A percentile compares a stretch with the other conserved stretches of the same genome.
Conservation (phyloP, 2,888 invertebrate species). For the Cylloceria caligata region DNA sequence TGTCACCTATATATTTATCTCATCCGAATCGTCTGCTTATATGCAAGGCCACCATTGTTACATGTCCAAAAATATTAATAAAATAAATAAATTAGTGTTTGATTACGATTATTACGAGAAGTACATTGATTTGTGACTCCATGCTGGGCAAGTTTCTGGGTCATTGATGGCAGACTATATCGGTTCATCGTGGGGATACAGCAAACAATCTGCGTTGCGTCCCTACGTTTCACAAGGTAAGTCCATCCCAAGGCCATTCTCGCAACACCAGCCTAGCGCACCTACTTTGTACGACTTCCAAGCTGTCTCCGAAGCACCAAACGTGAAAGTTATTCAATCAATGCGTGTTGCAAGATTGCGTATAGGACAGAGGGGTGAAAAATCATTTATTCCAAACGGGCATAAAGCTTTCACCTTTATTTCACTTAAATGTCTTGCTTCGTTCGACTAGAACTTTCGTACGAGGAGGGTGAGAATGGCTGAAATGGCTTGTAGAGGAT, state of each 20-base stretch:
- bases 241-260: conserved; percentile 76
- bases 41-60: too few relatives aligned
- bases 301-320: conserved; percentile 67
- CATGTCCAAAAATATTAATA: too few relatives aligned
- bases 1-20: too few relatives aligned
- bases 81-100: too few relatives aligned
- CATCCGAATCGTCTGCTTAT: too few relatives aligned
- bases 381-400: conserved; percentile 40
- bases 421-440: conserved; percentile 30
- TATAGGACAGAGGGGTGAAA: conserved; percentile 30
- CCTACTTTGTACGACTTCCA: conserved; percentile 79
- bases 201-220: conserved; percentile 44
- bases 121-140: background rate
- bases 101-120: background rate
- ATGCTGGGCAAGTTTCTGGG: conserved; percentile 30
- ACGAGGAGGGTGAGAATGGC: conserved; percentile 9
- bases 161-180: conserved; percentile 30
- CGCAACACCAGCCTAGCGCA: conserved; percentile 67
- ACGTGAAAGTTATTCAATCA: conserved; percentile 65
- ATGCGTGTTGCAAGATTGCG: conserved; percentile 25
- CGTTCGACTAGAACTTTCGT: conserved; percentile 24
- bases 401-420: conserved; percentile 38
- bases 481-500: conserved; percentile 10
- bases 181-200: background rate
- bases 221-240: conserved; percentile 63